phyloP scores from a whole-genome alignment of 2,113 vertebrate species.

The Lophochroa leadbeateri region DNA sequence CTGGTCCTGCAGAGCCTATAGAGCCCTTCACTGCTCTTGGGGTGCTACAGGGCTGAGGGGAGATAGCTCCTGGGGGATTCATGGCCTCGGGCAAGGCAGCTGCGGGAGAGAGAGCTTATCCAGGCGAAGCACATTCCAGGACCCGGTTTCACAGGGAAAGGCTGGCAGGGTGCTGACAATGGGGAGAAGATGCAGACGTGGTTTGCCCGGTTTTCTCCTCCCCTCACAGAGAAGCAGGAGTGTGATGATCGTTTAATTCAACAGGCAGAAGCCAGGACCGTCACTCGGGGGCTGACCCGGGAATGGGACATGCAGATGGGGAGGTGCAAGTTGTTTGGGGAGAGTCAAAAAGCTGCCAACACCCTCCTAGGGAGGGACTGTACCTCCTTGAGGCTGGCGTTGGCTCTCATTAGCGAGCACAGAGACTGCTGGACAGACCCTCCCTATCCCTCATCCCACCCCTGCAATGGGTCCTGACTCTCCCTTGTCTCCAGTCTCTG shows the following conservation, averaged over 20 bases:
- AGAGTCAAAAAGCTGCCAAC: background rate
- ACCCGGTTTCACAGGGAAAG: background rate
- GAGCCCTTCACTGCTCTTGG: background rate
- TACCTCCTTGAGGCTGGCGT: background rate
- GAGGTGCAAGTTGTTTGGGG: background rate
- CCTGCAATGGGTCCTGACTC: background rate
- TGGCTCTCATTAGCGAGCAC: background rate
- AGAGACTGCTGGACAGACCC: background rate
- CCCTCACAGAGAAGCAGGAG: background rate
- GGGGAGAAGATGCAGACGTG: background rate
- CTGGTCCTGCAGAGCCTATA: fast-evolving
- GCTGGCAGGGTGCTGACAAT: background rate
- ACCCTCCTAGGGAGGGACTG: background rate
- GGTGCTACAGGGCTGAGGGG: background rate
- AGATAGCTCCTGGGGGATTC: background rate
- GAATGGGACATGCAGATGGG: fast-evolving
- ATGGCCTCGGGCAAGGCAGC: background rate
- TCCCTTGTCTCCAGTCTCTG: fast-evolving
- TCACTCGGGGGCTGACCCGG: fast-evolving
- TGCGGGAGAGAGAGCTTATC: background rate
- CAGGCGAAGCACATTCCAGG: background rate
- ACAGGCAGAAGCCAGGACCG: background rate
- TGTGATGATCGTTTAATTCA: fast-evolving
- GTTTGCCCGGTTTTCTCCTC: background rate
- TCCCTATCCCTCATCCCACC: fast-evolving